Conservation (phyloP, 2,888 invertebrate genomes). For the Agrilus cyanescens region DNA sequence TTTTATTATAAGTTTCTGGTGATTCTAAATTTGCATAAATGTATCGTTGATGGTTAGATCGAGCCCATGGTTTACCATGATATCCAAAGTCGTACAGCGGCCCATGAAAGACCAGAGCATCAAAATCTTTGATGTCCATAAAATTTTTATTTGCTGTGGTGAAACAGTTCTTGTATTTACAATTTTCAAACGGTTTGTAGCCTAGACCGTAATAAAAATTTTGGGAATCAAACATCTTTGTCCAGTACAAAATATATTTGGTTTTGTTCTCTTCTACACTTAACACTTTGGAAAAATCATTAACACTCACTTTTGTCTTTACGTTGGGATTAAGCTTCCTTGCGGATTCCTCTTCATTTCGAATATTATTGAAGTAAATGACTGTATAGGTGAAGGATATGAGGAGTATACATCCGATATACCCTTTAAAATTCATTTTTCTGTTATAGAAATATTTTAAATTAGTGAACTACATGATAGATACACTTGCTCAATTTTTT, state of each 20-base stretch:
- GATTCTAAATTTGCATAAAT: slow-evolving; percentile 40
- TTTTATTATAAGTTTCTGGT: slow-evolving; percentile 22
- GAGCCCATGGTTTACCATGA: slow-evolving; percentile 26
- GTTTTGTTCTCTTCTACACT: not conserved
- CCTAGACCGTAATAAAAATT: slow-evolving; percentile 16
- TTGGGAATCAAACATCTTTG: slow-evolving; percentile 17
- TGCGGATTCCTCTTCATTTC: too few species aligned
- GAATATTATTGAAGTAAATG: too few species aligned
- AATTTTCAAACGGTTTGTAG: slow-evolving; percentile 20
- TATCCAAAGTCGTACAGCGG: slow-evolving; percentile 23
- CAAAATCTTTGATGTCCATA: slow-evolving; percentile 33
- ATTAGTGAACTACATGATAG: too few species aligned
- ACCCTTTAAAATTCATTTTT: too few species aligned
- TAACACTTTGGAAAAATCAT: too few species aligned
- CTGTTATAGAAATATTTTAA: too few species aligned
- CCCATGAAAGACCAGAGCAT: slow-evolving; percentile 43
- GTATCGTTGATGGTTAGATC: slow-evolving; percentile 37
- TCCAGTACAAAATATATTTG: slow-evolving; percentile 21
- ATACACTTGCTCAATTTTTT: too few species aligned
- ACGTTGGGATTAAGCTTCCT: too few species aligned
- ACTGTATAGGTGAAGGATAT: too few species aligned
- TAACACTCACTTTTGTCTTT: too few species aligned
- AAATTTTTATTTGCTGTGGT: slow-evolving; percentile 31
- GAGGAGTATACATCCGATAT: too few species aligned
- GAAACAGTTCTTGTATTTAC: slow-evolving; percentile 36